Conservation (phyloP, 2,113 vertebrate species). For the Patagioenas fasciata region DNA sequence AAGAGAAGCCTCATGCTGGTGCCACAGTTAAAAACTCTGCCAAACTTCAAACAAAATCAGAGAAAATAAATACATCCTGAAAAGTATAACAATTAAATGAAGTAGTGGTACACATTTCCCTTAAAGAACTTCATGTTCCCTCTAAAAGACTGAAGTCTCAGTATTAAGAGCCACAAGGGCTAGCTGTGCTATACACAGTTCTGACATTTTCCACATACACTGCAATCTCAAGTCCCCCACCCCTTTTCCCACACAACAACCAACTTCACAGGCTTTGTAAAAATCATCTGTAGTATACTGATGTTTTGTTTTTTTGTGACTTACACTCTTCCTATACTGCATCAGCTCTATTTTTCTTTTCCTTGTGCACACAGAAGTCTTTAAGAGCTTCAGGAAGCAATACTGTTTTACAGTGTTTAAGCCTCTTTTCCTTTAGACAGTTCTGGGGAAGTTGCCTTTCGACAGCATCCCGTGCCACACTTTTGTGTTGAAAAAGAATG, state of each 20-base stretch:
- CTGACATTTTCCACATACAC: background rate
- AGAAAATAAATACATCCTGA: slow-evolving; percentile 1
- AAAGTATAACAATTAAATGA: background rate
- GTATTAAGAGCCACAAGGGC: background rate
- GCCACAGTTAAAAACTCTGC: background rate
- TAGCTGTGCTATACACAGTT: background rate
- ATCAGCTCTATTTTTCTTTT: background rate
- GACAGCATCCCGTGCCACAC: background rate
- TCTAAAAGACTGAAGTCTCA: slow-evolving; percentile 1
- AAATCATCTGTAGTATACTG: background rate
- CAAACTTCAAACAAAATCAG: background rate
- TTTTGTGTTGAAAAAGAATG: slow-evolving; percentile 11
- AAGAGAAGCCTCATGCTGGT: background rate
- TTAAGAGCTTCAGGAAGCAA: background rate
- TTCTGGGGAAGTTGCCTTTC: background rate
- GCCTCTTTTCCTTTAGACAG: slow-evolving; percentile 12
- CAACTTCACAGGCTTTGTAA: background rate
- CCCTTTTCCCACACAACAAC: background rate
- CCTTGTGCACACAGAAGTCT: background rate
- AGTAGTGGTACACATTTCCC: background rate
- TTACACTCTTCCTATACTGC: background rate
- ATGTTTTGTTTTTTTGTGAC: background rate
- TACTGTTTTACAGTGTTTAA: background rate
- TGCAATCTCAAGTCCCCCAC: background rate
- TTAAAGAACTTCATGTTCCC: background rate